Percentiles rank a stretch among this genome's conserved stretches.
Conservation (phyloP, 2,113 vertebrate species). For the Chaetodon trifascialis region DNA sequence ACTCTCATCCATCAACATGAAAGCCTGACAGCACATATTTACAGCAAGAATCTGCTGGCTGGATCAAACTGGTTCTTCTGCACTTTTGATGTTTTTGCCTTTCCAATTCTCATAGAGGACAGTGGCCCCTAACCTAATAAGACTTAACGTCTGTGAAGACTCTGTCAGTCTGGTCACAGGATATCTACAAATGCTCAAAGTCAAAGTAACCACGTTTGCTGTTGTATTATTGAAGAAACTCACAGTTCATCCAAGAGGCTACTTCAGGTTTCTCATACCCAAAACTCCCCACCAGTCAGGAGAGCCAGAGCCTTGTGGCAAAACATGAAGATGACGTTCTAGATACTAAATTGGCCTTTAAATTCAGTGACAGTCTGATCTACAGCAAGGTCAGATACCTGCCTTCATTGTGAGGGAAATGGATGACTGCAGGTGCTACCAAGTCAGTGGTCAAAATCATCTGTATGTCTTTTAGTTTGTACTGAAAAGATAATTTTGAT, state of each 20-base stretch:
- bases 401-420: not conserved
- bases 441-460: not conserved
- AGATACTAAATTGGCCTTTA: not conserved
- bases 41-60: slow-evolving; percentile 21
- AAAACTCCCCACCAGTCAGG: not conserved
- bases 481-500: not conserved
- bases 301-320: not conserved
- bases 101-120: not conserved
- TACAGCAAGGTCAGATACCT: not conserved
- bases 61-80: slow-evolving; percentile 31
- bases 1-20: slow-evolving; percentile 51
- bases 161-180: not conserved
- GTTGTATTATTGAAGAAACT: not conserved
- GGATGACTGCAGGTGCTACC: not conserved
- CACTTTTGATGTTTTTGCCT: not conserved
- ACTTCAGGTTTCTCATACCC: not conserved
- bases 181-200: not conserved
- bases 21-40: slow-evolving; percentile 42
- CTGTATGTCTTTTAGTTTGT: not conserved
- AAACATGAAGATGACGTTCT: not conserved
- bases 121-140: not conserved
- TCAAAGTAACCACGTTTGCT: not conserved
- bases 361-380: not conserved
- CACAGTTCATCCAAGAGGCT: not conserved
- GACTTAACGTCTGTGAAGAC: not conserved